These are phyloP conservation scores for Phylloscopus trochiloides DNA, from an alignment of 2,113 vertebrate genomes.

Conservation along the genomic window DNA sequence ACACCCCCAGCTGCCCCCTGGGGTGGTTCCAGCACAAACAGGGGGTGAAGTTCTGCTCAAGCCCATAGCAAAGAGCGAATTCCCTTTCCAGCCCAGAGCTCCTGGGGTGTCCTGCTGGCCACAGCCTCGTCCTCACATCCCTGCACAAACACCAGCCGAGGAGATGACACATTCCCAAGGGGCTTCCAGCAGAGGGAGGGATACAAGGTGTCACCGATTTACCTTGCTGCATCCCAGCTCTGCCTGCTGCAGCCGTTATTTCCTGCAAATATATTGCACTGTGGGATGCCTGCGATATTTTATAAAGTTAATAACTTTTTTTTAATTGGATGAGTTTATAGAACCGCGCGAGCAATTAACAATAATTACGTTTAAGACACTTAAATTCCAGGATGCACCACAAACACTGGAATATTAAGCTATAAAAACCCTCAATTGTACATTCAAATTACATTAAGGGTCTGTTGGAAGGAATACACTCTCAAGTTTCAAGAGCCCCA, in stretches of 20 bases:
- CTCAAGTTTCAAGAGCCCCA: conserved; percentile 16
- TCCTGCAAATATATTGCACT: conserved; percentile 69
- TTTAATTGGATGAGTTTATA: conserved; percentile 82
- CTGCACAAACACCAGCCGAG: rapidly evolving
- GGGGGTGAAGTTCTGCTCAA: rapidly evolving
- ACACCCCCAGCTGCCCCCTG: rapidly evolving
- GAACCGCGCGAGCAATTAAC: conserved; percentile 78
- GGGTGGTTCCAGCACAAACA: neutral
- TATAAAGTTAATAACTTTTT: conserved; percentile 84
- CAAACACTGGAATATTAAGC: conserved; percentile 71
- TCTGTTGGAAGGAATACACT: conserved; percentile 54
- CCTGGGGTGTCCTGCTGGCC: neutral
- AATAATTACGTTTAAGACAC: conserved; percentile 81
- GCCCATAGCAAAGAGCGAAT: rapidly evolving
- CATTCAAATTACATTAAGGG: conserved; percentile 67
- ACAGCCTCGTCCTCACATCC: rapidly evolving
- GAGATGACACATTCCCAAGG: rapidly evolving
- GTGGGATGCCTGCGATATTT: conserved; percentile 77
- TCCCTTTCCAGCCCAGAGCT: neutral
- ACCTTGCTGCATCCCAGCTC: conserved; percentile 57
- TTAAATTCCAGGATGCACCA: conserved; percentile 76
- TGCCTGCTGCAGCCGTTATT: conserved; percentile 62
- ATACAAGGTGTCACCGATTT: neutral
- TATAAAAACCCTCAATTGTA: conserved; percentile 68
- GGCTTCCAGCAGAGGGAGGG: neutral